Evolutionary conservation across 2,888 invertebrate genomes (phyloP).

Genomic region (Phortica magna): DNA sequence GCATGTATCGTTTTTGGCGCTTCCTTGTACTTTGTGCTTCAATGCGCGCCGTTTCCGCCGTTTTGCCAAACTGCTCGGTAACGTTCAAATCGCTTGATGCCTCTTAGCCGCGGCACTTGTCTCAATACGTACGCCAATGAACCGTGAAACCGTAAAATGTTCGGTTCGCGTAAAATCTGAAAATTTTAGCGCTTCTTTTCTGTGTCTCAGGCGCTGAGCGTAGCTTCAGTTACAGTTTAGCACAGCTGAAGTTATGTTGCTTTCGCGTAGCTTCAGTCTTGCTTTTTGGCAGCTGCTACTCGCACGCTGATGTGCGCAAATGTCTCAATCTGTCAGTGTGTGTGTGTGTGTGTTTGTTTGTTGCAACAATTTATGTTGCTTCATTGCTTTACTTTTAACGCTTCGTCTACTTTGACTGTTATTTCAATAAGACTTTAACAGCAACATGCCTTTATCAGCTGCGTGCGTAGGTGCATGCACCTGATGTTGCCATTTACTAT

Average conservation of each 20-base stretch:
- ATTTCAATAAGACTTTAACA: not conserved
- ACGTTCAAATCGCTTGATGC: no score
- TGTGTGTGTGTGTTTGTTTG: not conserved
- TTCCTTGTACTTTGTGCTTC: not conserved
- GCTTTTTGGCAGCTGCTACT: not conserved
- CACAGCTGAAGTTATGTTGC: slow-evolving; percentile 35
- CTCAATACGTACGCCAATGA: slow-evolving; percentile 68
- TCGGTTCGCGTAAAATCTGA: slow-evolving; percentile 71
- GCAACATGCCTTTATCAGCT: not conserved
- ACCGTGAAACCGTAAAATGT: slow-evolving; percentile 74
- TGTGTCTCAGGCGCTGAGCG: not conserved
- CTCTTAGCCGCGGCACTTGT: not conserved
- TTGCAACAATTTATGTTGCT: slow-evolving; percentile 3
- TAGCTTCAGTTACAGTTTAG: not conserved
- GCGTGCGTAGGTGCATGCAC: not conserved
- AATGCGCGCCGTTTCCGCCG: not conserved
- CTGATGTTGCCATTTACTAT: not conserved
- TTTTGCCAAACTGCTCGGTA: not conserved
- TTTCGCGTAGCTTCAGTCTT: not conserved
- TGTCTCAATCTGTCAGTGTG: not conserved
- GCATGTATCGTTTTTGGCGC: not conserved
- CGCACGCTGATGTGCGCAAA: not conserved
- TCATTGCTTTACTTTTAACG: not conserved
- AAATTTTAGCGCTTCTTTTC: slow-evolving; percentile 68
- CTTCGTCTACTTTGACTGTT: not conserved